Conservation (phyloP, 2,888 invertebrate genomes). For the Prosapia bicincta region DNA sequence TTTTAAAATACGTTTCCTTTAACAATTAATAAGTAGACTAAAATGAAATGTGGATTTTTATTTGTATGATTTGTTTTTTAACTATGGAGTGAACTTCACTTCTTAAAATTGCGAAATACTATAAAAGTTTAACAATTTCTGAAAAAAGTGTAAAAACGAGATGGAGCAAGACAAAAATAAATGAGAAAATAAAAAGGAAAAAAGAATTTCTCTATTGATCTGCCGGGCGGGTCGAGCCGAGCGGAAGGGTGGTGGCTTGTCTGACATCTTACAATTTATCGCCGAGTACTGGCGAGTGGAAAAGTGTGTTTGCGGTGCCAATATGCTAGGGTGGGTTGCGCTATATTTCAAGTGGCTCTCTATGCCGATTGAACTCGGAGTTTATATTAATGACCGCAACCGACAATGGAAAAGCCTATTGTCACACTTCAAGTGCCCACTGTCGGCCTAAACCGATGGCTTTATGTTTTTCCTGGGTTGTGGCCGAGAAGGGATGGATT, state of each 20-base stretch:
- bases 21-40: too few species aligned
- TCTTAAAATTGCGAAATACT: too few species aligned
- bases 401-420: slow-evolving; percentile 15
- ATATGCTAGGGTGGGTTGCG: slow-evolving; percentile 12
- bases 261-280: slow-evolving; percentile 21
- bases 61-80: too few species aligned
- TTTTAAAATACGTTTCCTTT: too few species aligned
- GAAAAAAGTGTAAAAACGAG: background rate
- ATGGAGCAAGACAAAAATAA: background rate
- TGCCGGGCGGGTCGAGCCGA: background rate
- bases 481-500: too few species aligned
- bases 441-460: background rate
- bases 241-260: background rate
- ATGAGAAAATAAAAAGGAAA: background rate
- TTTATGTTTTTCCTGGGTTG: background rate
- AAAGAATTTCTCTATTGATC: slow-evolving; percentile 12
- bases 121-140: too few species aligned
- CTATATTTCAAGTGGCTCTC: slow-evolving; percentile 23
- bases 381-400: slow-evolving; percentile 20
- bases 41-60: too few species aligned
- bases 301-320: slow-evolving; percentile 30
- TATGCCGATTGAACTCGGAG: slow-evolving; percentile 12
- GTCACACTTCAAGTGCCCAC: background rate
- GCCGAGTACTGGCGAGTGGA: slow-evolving; percentile 24
- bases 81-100: too few species aligned